Evolutionary conservation across 2,113 vertebrate species (phyloP).

Genomic region (Pterocles burchelli): DNA sequence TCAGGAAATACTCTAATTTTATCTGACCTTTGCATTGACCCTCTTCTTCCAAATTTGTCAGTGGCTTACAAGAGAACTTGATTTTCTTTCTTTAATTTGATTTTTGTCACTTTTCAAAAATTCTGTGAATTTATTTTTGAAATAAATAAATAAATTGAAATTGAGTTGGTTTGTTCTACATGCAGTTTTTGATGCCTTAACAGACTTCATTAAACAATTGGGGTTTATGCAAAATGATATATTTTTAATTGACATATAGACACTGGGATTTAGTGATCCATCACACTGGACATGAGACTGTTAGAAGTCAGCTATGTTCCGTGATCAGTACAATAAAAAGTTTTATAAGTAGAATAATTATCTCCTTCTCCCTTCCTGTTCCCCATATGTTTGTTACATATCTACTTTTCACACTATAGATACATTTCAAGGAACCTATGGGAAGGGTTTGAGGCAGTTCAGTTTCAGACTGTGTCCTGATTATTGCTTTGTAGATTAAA

Average conservation of each 20-base stretch:
- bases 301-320: neutral
- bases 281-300: neutral
- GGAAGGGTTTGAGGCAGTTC: conserved; percentile 6
- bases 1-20: neutral
- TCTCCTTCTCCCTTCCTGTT: neutral
- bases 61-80: neutral
- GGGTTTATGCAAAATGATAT: neutral
- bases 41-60: neutral
- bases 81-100: neutral
- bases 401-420: neutral
- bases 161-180: neutral
- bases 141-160: too few species aligned
- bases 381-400: neutral
- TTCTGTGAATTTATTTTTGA: neutral
- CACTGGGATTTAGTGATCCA: neutral
- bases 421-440: neutral
- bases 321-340: neutral
- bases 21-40: neutral
- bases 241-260: neutral
- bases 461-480: conserved; percentile 19
- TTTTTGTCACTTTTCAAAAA: neutral
- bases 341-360: neutral
- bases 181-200: neutral
- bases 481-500: conserved; percentile 61
- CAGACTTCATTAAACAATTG: neutral